Conservation (phyloP, 1,140 invertebrate genomes). For the Drosophila serrata region DNA sequence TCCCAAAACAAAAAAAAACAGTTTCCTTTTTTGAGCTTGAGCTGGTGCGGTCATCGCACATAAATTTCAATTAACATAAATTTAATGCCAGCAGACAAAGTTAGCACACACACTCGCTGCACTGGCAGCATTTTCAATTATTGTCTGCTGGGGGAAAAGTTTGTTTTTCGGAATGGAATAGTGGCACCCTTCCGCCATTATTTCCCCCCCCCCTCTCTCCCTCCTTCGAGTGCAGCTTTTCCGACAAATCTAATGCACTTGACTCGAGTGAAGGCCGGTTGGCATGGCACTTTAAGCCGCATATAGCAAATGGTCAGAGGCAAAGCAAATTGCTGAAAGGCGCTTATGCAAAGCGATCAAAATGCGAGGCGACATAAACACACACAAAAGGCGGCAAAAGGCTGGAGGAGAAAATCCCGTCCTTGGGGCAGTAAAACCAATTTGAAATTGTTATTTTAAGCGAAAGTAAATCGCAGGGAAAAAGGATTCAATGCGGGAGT, state of each 20-base stretch:
- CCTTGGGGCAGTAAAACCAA: slow-evolving; percentile 80
- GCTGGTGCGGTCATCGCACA: slow-evolving; percentile 42
- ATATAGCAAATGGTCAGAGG: slow-evolving; percentile 53
- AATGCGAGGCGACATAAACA: slow-evolving; percentile 57
- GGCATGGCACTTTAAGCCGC: slow-evolving; percentile 41
- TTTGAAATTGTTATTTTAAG: slow-evolving; percentile 84
- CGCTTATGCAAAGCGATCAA: slow-evolving; percentile 82
- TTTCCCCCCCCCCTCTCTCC: not conserved
- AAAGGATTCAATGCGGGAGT: slow-evolving; percentile 24
- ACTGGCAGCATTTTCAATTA: slow-evolving; percentile 70
- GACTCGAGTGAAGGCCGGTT: slow-evolving; percentile 30
- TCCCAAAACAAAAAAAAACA: slow-evolving; percentile 31
- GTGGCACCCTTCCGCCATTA: too few species aligned
- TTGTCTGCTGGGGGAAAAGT: slow-evolving; percentile 67
- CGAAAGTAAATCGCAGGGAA: slow-evolving; percentile 60
- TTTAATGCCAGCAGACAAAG: slow-evolving; percentile 66
- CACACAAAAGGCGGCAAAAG: too few species aligned
- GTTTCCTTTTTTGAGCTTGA: slow-evolving; percentile 32
- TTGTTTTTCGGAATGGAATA: slow-evolving; percentile 22
- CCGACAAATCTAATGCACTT: slow-evolving; percentile 55
- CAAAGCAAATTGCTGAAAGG: slow-evolving; percentile 66
- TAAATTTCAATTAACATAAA: slow-evolving; percentile 83
- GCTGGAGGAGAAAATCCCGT: slow-evolving; percentile 58
- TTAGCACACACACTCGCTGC: slow-evolving; percentile 38
- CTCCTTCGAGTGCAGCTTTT: slow-evolving; percentile 31